A percentile compares a stretch with the other conserved stretches of the same genome.
These are phyloP conservation scores for Leptodactylus fallax DNA, from an alignment of 2,797 vertebrate species.

Conservation along the genomic window DNA sequence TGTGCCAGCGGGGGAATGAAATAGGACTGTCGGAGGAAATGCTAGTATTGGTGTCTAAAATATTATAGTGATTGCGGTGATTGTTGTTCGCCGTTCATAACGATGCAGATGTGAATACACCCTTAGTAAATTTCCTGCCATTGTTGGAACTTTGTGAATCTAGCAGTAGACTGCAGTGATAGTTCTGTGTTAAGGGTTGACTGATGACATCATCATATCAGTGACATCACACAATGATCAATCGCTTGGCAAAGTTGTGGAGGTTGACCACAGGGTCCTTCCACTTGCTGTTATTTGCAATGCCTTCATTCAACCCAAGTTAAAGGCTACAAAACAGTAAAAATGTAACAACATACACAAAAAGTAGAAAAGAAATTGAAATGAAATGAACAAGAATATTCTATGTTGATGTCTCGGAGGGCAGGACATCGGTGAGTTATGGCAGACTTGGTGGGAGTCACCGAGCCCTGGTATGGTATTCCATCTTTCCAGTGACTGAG, in stretches of 20 bases:
- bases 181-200: too few species aligned
- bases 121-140: too few species aligned
- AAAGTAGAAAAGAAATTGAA: neutral
- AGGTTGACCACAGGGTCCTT: neutral
- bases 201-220: neutral
- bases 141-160: too few species aligned
- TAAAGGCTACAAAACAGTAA: neutral
- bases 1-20: too few species aligned
- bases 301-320: neutral
- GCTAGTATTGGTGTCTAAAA: too few species aligned
- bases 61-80: too few species aligned
- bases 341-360: neutral
- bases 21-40: too few species aligned
- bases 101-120: too few species aligned
- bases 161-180: too few species aligned
- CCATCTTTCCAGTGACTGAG: slow-evolving; percentile 32
- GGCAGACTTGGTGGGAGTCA: slow-evolving; percentile 6
- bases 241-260: neutral
- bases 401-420: neutral
- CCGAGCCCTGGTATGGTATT: neutral
- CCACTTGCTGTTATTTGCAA: neutral
- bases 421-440: slow-evolving; percentile 23
- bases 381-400: neutral
- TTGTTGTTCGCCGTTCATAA: too few species aligned
- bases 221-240: neutral